Evolutionary conservation across 2,797 vertebrate species (phyloP), one percentile per base, ranked within the genome.

Genomic region (Leptatherina wallacei): DNA sequence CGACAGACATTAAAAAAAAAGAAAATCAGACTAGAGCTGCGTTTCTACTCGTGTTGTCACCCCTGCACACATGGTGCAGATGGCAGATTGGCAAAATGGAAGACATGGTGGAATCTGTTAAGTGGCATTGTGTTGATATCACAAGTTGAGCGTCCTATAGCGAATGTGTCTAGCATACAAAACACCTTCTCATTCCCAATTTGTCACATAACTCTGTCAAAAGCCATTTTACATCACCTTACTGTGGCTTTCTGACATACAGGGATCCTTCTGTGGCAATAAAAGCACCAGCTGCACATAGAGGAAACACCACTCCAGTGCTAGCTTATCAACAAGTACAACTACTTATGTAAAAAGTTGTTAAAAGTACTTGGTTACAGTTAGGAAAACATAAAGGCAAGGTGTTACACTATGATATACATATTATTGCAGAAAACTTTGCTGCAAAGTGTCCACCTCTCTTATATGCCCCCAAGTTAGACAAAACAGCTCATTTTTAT

Each of bases 1-100:
- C 9, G 32, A 73, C 12, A 44, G 22, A 57, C 30, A 65, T 13
- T 51, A 51, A 70, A 36, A 65, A 70, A 32, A 65, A 40, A 47
- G 22, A 22, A 68, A 49, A 27, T 13, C 9, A 30, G 24, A n/a
- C 27, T 44, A 47, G 3, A 49, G 30, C 29, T 47, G 1, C 49
- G 16, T 29, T 42, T 61, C 6, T 18, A 27, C 59, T 51, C 12
- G 13, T 54, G 51, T 54, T 54, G 51, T 54, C 51, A 54, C 51
- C 51, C 24, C n/a, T 14, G 42, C 29, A 47, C 42, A 33, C 16
- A 12, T 8, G 18, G 4, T 49, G 42, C 61, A 32, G 40, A 61
- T 44, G 42, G 42, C 16, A 44, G 27, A 32, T 30, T 62, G n/a
- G 40, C 1, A 18, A 62, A 62, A 30, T 18, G 3, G 27, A 62